phyloP scores from a whole-genome alignment of 2,797 vertebrate species.

The Cercopithecus diana region DNA sequence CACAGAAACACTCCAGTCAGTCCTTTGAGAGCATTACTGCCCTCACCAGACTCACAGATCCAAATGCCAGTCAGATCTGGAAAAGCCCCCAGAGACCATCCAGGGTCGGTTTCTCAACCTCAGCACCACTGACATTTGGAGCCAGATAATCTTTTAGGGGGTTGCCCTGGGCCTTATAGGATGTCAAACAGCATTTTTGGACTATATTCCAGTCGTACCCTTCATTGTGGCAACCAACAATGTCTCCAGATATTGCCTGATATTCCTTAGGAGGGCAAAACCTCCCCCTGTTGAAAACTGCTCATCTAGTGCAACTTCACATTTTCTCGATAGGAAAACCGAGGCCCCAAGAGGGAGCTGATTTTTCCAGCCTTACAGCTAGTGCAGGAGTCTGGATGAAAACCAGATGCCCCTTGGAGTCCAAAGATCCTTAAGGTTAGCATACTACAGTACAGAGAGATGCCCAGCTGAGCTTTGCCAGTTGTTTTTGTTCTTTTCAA shows the following conservation, averaged over 20 bases:
- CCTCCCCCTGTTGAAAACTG: not conserved
- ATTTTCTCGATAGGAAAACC: not conserved
- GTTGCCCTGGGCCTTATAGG: not conserved
- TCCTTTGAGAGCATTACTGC: not conserved
- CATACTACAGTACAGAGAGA: rapidly evolving
- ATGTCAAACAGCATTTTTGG: not conserved
- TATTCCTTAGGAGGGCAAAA: not conserved
- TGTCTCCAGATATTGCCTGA: not conserved
- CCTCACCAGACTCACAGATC: not conserved
- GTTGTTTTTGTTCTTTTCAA: not conserved
- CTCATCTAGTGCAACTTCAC: not conserved
- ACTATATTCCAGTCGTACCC: not conserved
- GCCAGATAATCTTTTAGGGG: not conserved
- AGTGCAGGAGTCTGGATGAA: not conserved
- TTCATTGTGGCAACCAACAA: not conserved
- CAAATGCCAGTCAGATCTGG: too few species aligned
- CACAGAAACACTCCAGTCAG: not conserved
- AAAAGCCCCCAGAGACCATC: not conserved
- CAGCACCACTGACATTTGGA: rapidly evolving
- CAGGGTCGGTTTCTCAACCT: not conserved
- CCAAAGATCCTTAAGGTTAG: not conserved
- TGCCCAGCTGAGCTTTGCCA: not conserved
- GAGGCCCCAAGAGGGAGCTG: not conserved
- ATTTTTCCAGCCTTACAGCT: not conserved
- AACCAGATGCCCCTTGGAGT: not conserved